Percentiles rank a stretch among this genome's conserved stretches.
Evolutionary conservation across 2,888 invertebrate species (phyloP).

Genomic region (Escarpia spicata): DNA sequence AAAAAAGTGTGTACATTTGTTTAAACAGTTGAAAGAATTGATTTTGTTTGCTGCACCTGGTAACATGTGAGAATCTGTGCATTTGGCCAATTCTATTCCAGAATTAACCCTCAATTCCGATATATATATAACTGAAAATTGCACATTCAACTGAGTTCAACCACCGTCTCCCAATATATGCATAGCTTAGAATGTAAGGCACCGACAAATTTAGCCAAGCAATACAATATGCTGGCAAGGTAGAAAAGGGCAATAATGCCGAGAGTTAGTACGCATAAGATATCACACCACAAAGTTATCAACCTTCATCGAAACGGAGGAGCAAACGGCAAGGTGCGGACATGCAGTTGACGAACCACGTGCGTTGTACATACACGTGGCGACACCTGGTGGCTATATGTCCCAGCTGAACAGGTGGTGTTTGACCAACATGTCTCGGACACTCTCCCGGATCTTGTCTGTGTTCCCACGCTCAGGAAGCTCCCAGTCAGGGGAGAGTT

Average conservation of each 20-base stretch:
- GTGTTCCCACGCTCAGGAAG: constrained; percentile 70
- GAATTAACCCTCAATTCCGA: no score
- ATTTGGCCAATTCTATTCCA: no score
- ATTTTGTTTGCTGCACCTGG: no score
- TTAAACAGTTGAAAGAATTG: no score
- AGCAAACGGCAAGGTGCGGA: background rate
- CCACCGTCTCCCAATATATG: no score
- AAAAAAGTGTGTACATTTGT: no score
- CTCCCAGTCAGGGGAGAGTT: constrained; percentile 96
- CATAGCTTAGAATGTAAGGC: no score
- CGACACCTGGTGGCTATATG: constrained; percentile 30
- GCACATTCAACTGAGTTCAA: no score
- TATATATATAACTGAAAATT: no score
- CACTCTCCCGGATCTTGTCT: constrained; percentile 69
- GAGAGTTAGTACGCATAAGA: background rate
- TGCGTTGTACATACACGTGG: background rate
- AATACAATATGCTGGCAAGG: no score
- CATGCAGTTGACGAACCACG: background rate
- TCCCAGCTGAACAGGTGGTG: constrained; percentile 69
- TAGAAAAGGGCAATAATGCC: background rate
- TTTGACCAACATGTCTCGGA: constrained; percentile 98
- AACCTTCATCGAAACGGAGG: background rate
- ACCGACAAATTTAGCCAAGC: no score
- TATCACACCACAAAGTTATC: background rate
- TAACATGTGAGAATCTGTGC: no score